Conservation (phyloP, 2,888 invertebrate species). For the Fissipunctia ypsillon region DNA sequence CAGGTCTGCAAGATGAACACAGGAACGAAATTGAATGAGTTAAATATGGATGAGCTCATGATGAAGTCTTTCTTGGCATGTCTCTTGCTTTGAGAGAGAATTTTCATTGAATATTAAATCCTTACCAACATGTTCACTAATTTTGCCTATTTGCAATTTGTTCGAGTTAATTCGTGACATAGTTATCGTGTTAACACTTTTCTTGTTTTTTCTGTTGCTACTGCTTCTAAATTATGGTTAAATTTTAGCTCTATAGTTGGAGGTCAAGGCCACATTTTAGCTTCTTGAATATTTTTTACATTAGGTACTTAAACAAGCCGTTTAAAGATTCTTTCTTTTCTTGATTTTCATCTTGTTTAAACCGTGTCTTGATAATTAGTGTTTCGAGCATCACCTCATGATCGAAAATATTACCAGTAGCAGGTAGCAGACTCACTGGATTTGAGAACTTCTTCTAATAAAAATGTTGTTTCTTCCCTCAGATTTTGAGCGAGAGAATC, state of each 20-base stretch:
- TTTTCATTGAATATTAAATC: conserved; percentile 48
- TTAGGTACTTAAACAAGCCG: background rate
- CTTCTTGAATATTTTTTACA: background rate
- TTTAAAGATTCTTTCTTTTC: background rate
- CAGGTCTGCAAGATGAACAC: conserved; percentile 7
- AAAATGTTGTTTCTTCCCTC: conserved; percentile 9
- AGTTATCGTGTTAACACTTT: background rate
- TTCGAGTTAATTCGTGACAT: conserved; percentile 14
- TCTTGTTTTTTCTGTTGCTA: background rate
- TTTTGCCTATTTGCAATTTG: conserved; percentile 25
- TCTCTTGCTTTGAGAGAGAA: conserved; percentile 6
- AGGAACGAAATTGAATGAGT: conserved; percentile 44
- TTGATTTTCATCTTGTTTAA: background rate
- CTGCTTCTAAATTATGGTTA: background rate
- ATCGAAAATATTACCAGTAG: background rate
- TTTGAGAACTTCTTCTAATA: background rate
- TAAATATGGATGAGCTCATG: conserved; percentile 50
- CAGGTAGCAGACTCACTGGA: background rate
- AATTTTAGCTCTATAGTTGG: background rate
- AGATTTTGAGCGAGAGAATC: conserved; percentile 90
- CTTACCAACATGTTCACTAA: conserved; percentile 30
- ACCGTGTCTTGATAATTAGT: background rate
- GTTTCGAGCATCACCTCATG: background rate
- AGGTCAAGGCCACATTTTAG: background rate
- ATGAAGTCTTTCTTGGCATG: conserved; percentile 17